Conservation (phyloP, 2,888 invertebrate genomes). For the Didymodactylos carnosus region DNA sequence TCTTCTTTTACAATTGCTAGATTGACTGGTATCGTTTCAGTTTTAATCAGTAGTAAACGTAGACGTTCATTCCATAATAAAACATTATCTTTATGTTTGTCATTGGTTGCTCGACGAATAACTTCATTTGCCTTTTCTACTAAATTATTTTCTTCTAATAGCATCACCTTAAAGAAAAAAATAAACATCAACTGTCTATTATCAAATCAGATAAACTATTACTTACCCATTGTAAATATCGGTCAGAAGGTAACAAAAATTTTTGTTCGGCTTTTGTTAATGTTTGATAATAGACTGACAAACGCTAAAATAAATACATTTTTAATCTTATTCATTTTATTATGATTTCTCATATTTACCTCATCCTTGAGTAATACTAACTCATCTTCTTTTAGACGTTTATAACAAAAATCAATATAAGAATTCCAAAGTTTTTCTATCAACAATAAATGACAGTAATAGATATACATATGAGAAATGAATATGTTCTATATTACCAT, state of each 20-base stretch:
- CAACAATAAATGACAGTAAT: too few relatives aligned
- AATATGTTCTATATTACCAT: background rate
- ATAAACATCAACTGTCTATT: too few relatives aligned
- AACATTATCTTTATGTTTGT: background rate
- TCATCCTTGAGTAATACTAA: background rate
- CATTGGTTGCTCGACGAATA: background rate
- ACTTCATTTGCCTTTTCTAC: background rate
- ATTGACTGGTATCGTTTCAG: too few relatives aligned
- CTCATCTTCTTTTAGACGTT: background rate
- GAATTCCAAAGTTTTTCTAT: background rate
- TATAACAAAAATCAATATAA: background rate
- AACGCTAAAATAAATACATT: background rate
- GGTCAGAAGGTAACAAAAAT: background rate
- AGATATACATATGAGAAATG: background rate
- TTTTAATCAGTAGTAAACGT: background rate
- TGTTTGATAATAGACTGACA: background rate
- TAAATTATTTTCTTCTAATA: background rate
- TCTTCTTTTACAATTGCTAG: background rate
- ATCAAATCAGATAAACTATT: background rate
- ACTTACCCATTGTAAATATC: background rate
- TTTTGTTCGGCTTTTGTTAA: background rate
- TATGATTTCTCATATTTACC: background rate
- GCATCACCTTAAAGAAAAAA: too few relatives aligned
- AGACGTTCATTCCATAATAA: background rate
- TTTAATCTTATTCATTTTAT: too few relatives aligned